A percentile compares a stretch with the other conserved stretches of the same genome.
Conservation (phyloP, 2,113 vertebrate species). For the Syngnathus typhle region DNA sequence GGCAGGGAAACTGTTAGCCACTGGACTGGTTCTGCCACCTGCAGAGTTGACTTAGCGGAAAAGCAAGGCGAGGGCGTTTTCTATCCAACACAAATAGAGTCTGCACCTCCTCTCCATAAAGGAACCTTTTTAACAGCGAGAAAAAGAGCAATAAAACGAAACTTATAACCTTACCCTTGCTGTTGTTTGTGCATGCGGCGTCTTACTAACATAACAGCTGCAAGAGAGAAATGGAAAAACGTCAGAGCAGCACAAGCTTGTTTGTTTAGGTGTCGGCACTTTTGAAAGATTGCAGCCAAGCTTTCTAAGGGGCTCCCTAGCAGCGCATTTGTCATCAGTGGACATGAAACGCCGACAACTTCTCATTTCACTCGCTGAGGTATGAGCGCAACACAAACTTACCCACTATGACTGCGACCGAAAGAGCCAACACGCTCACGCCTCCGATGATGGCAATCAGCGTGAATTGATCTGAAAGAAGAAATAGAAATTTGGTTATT, state of each 20-base stretch:
- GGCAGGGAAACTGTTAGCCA: constrained; percentile 57
- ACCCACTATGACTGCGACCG: constrained; percentile 49
- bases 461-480: constrained; percentile 43
- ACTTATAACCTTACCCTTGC: constrained; percentile 56
- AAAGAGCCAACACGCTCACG: constrained; percentile 44
- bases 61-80: constrained; percentile 18
- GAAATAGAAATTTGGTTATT: neutral
- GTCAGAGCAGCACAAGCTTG: constrained; percentile 20
- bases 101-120: neutral
- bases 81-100: neutral
- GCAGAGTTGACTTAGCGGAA: constrained; percentile 24
- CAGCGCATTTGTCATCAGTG: constrained; percentile 20
- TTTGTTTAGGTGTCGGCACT: constrained; percentile 36
- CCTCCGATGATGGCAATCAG: constrained; percentile 52
- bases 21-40: constrained; percentile 58
- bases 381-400: constrained; percentile 30
- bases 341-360: constrained; percentile 9
- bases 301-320: constrained; percentile 4
- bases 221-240: constrained; percentile 11
- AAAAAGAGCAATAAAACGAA: constrained; percentile 6
- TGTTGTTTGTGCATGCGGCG: constrained; percentile 40
- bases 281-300: constrained; percentile 13
- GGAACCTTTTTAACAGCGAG: neutral
- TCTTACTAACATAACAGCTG: constrained; percentile 55
- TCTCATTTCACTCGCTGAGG: constrained; percentile 8